Conservation (phyloP, 2,113 vertebrate genomes). For the Acinonyx jubatus region DNA sequence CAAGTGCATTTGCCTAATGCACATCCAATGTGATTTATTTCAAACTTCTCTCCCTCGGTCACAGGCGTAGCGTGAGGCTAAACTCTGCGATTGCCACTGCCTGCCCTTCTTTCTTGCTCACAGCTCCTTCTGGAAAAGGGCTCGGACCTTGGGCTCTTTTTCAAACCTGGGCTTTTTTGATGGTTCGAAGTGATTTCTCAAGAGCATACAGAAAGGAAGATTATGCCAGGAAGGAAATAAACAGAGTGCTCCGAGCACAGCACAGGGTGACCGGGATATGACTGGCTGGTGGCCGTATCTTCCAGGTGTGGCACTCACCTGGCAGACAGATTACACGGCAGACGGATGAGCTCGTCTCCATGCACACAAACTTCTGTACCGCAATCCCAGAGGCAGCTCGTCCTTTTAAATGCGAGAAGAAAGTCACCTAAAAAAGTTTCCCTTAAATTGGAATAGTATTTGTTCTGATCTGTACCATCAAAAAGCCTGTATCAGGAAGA, state of each 20-base stretch:
- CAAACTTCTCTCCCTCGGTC: background rate
- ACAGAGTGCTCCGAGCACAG: too few species aligned
- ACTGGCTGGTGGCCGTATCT: too few species aligned
- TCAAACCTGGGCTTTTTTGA: background rate
- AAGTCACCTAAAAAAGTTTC: background rate
- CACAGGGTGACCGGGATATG: background rate
- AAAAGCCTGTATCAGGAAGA: background rate
- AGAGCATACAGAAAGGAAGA: background rate
- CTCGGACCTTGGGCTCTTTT: background rate
- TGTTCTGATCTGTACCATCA: background rate
- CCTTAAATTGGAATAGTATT: background rate
- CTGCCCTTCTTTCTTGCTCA: background rate
- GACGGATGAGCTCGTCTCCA: background rate
- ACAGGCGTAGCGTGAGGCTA: accelerated
- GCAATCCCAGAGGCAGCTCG: background rate
- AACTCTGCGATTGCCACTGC: background rate
- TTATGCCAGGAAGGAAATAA: background rate
- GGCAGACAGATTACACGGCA: background rate
- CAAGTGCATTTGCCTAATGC: background rate
- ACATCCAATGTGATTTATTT: background rate
- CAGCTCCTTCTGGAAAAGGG: background rate
- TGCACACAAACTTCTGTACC: background rate
- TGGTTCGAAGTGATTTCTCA: background rate
- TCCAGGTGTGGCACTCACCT: background rate
- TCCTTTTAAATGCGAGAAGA: background rate